Conservation (phyloP, 2,113 vertebrate species). For the Dermatemys mawii region DNA sequence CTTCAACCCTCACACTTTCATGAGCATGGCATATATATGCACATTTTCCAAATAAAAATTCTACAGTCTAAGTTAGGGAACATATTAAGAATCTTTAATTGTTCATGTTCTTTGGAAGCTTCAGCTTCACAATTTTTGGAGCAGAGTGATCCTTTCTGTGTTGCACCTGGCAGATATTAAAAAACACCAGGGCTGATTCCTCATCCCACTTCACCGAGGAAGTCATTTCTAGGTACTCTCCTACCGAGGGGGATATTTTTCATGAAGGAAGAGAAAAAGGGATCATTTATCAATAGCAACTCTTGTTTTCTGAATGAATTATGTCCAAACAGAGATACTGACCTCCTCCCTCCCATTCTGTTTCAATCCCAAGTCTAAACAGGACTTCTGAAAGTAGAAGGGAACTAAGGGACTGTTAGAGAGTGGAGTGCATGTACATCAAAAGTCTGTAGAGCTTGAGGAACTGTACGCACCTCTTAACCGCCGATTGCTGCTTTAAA, state of each 20-base stretch:
- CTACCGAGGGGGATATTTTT: neutral
- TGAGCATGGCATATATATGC: neutral
- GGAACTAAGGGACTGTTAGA: neutral
- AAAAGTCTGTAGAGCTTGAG: neutral
- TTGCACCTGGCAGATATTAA: neutral
- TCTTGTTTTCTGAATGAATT: neutral
- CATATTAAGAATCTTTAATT: neutral
- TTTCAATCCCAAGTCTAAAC: neutral
- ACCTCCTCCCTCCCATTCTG: neutral
- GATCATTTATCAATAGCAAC: neutral
- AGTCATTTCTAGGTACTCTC: neutral
- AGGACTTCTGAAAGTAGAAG: neutral
- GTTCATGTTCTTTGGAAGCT: neutral
- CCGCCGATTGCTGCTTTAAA: neutral
- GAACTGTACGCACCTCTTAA: neutral
- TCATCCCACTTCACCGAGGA: neutral
- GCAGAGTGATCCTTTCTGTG: neutral
- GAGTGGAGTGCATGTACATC: accelerated
- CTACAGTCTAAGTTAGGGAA: neutral
- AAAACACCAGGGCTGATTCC: neutral
- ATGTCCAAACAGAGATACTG: neutral
- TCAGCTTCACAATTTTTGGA: neutral
- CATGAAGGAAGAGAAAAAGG: neutral
- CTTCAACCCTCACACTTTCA: neutral
- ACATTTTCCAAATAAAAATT: neutral